Conservation (phyloP, 1,140 invertebrate species). For the Matsumurasca onukii region DNA sequence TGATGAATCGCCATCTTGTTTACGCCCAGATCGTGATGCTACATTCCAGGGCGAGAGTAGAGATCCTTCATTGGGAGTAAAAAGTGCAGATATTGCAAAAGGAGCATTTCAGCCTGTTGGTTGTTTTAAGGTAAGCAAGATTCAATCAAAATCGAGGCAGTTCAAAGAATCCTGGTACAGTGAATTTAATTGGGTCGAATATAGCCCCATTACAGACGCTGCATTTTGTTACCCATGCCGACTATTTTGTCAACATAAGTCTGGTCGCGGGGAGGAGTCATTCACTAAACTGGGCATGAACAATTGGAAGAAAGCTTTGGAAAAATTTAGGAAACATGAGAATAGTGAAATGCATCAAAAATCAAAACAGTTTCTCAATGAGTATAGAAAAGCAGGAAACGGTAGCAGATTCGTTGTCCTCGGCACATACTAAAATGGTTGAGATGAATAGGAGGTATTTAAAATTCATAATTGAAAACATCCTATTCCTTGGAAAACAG, state of each 20-base stretch:
- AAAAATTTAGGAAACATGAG: slow-evolving; percentile 9
- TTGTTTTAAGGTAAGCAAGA: slow-evolving; percentile 1
- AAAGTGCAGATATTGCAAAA: background rate
- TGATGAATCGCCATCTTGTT: background rate
- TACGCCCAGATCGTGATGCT: background rate
- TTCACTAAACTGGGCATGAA: slow-evolving; percentile 4
- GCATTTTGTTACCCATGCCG: slow-evolving; percentile 10
- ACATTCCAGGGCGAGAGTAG: background rate
- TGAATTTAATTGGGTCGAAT: slow-evolving; percentile 14
- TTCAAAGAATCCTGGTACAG: slow-evolving; percentile 16
- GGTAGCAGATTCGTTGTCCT: background rate
- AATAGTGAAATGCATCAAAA: slow-evolving; percentile 8
- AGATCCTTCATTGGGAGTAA: background rate
- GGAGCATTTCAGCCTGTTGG: background rate
- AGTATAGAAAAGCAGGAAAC: background rate
- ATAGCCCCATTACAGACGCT: slow-evolving; percentile 3
- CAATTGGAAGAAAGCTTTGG: slow-evolving; percentile 12
- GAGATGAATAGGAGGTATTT: background rate
- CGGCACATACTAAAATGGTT: slow-evolving; percentile 13
- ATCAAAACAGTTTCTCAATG: slow-evolving; percentile 9
- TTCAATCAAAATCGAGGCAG: slow-evolving; percentile 4
- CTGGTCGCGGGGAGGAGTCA: background rate
- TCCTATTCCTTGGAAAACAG: slow-evolving; percentile 19
- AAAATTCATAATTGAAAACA: slow-evolving; percentile 14
- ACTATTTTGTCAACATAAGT: slow-evolving; percentile 16